A percentile compares a stretch with the other conserved stretches of the same genome.
Evolutionary conservation across 1,140 invertebrate genomes (phyloP).

Genomic region (Sycophaga agraensis): DNA sequence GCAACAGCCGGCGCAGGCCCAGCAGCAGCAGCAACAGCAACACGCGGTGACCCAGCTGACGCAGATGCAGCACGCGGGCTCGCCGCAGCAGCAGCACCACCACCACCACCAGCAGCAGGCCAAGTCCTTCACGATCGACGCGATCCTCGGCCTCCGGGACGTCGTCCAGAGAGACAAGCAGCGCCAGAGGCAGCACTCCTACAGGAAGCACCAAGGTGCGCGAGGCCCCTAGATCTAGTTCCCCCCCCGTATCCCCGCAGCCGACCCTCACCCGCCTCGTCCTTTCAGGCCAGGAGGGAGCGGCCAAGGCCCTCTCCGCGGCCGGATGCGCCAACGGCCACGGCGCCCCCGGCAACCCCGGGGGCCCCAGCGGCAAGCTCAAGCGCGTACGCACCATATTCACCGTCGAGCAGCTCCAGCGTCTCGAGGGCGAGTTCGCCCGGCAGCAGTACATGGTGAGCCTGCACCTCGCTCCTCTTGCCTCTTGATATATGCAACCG

Average conservation of each 20-base stretch:
- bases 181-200: constrained; percentile 44
- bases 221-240: too few species aligned
- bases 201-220: constrained; percentile 48
- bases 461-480: too few species aligned
- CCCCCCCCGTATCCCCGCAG: too few species aligned
- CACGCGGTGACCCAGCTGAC: constrained; percentile 36
- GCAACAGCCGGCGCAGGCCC: constrained; percentile 12
- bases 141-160: constrained; percentile 70
- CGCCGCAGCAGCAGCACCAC: constrained; percentile 40
- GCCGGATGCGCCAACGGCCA: constrained; percentile 64
- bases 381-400: constrained; percentile 93
- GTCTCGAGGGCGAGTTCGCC: constrained; percentile 89
- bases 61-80: constrained; percentile 44
- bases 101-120: constrained; percentile 51
- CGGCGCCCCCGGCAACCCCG: constrained; percentile 38
- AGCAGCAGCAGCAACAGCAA: constrained; percentile 19
- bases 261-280: too few species aligned
- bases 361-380: constrained; percentile 46
- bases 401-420: constrained; percentile 88
- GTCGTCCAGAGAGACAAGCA: constrained; percentile 50
- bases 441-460: constrained; percentile 88
- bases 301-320: constrained; percentile 59
- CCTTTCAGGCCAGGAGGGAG: constrained; percentile 44
- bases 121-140: constrained; percentile 79
- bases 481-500: too few species aligned